phyloP scores from a whole-genome alignment of 2,888 invertebrate species.

The Ligdia adustata region DNA sequence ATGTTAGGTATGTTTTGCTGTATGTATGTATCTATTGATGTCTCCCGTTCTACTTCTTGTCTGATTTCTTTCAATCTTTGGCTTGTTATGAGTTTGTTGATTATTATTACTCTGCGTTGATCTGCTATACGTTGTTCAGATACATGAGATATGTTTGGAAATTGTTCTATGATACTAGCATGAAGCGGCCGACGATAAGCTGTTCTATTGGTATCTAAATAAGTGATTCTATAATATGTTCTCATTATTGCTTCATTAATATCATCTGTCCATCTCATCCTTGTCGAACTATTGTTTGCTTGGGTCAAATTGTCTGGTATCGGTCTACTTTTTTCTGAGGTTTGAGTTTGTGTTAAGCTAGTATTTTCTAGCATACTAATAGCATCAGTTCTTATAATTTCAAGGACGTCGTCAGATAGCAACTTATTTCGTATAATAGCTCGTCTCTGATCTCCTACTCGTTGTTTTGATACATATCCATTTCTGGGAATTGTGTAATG shows the following conservation, averaged over 20 bases:
- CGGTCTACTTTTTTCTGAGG: too few relatives aligned
- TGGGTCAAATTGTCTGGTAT: too few relatives aligned
- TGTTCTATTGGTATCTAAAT: constrained; percentile 14
- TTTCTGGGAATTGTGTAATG: neutral
- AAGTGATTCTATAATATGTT: constrained; percentile 11
- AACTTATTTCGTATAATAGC: neutral
- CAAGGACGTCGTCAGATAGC: neutral
- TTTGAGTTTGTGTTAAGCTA: too few relatives aligned
- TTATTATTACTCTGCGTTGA: constrained; percentile 13
- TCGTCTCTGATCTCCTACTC: too few relatives aligned
- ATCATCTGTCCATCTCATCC: constrained; percentile 14
- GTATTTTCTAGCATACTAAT: too few relatives aligned
- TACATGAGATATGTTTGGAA: too few relatives aligned
- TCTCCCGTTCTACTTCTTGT: too few relatives aligned
- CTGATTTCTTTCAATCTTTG: neutral
- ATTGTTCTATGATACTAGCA: too few relatives aligned
- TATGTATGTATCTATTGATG: too few relatives aligned
- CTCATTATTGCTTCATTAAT: constrained; percentile 13
- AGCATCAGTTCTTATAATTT: neutral
- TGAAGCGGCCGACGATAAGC: too few relatives aligned
- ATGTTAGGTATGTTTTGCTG: too few relatives aligned
- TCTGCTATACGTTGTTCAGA: constrained; percentile 18
- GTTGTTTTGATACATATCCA: too few relatives aligned
- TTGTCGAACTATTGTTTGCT: neutral
- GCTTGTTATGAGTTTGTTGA: constrained; percentile 3